Conservation (phyloP, 1,140 invertebrate species). For the Drosophila littoralis region DNA sequence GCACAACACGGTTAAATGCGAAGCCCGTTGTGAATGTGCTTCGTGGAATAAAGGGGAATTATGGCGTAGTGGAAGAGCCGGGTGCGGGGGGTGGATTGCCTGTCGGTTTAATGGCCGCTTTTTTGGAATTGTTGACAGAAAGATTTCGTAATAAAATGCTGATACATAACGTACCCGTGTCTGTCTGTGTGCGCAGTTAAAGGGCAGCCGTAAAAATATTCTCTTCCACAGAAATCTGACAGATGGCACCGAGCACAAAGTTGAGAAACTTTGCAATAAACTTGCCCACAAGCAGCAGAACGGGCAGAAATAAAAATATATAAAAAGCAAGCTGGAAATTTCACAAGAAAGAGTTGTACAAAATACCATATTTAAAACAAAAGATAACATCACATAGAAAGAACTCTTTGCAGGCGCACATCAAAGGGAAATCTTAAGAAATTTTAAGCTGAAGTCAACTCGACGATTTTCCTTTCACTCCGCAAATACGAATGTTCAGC, state of each 20-base stretch:
- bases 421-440: too few species aligned
- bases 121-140: constrained; percentile 45
- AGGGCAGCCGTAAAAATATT: constrained; percentile 1
- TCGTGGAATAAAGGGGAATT: too few species aligned
- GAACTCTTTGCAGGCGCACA: too few species aligned
- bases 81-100: background rate
- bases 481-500: too few species aligned
- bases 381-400: too few species aligned
- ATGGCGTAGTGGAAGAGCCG: background rate
- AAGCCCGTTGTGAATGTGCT: constrained; percentile 1
- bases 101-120: constrained; percentile 18
- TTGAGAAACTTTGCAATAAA: background rate
- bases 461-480: too few species aligned
- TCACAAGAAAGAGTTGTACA: background rate
- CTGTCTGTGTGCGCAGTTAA: background rate
- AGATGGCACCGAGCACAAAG: background rate
- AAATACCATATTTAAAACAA: background rate
- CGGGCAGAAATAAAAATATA: too few species aligned
- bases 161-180: background rate
- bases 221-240: background rate
- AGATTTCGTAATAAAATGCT: constrained; percentile 54
- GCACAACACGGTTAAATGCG: constrained; percentile 16
- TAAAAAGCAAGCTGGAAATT: background rate
- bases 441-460: too few species aligned
- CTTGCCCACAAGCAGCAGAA: too few species aligned